Base-by-base conservation (phyloP, 1,140 invertebrate genomes). In the Orchestia grillus region DNA sequence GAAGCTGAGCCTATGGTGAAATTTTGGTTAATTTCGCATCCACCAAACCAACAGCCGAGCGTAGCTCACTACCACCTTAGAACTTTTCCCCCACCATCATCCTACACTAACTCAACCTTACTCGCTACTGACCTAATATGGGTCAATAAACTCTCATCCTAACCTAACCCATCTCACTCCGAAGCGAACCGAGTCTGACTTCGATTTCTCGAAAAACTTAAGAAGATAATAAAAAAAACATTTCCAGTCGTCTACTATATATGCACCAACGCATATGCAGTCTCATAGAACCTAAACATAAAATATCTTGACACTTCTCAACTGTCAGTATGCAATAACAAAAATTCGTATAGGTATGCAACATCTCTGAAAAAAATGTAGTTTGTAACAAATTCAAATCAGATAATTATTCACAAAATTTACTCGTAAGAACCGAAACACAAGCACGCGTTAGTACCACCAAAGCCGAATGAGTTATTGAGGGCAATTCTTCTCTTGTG, bases 381-480 rank as follows among this genome's bases (percentile, higher is more conserved):
- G 28, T 77, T 77, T 77, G 62, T 36, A 77, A 77, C 62, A 77
- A 77, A 77, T 77, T 77, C 62, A 77, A 36, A 28, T 77, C 62
- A 77, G 11, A 77, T 77, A 19, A 15, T 77, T 77, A 77, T 23
- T 77, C 62, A 77, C 36, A 23, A 77, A 77, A 77, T 77, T 77
- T 96, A 96, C 77, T 97, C 96, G 95, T 96, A 96, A 40, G 96
- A 96, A 23, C 97, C 97, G 96, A 99, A 98, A 97, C 99, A 99
- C 28, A 99, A 97, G 96, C 98, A 98, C 57, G 99, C 99, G 98
- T 99, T 99, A 42, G 99, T 99, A 57, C 99, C 99, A 96, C 99
- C 99, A 98, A 99, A 99, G 11, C 99, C 99, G 98, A 99, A 99
- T 36, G 99, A 99, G 98, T 99, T 99, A 97, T 99, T 99, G 90